These are phyloP conservation scores for Eurytoma californica DNA, from an alignment of 2,888 invertebrate genomes.

Conservation along the genomic window DNA sequence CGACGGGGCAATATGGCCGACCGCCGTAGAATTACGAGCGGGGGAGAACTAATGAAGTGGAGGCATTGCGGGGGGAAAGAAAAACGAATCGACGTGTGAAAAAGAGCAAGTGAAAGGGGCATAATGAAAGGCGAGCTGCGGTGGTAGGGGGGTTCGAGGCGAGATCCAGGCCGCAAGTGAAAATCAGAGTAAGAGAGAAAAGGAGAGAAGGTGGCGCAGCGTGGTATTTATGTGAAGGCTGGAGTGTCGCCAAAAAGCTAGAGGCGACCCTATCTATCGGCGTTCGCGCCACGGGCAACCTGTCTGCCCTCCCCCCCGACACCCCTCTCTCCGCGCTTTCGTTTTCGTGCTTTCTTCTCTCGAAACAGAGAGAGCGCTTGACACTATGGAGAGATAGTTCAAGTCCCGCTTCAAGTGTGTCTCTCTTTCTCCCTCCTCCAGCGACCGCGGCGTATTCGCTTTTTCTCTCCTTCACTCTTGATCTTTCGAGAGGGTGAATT, in stretches of 20 bases:
- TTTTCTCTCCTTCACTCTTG: constrained; percentile 52
- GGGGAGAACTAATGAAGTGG: constrained; percentile 39
- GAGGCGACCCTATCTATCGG: constrained; percentile 71
- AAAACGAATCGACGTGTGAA: constrained; percentile 52
- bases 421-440: constrained; percentile 52
- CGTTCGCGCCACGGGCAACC: constrained; percentile 53
- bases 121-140: constrained; percentile 26
- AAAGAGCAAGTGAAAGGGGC: constrained; percentile 27
- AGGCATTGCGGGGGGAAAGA: constrained; percentile 35
- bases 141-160: constrained; percentile 23
- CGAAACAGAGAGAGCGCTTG: constrained; percentile 48
- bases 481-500: constrained; percentile 51
- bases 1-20: not conserved
- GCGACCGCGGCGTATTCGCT: constrained; percentile 22
- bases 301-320: constrained; percentile 32
- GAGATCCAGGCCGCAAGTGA: constrained; percentile 34
- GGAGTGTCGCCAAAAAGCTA: constrained; percentile 73
- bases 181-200: constrained; percentile 39
- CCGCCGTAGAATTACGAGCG: not conserved
- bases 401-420: constrained; percentile 37
- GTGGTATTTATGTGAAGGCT: constrained; percentile 56
- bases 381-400: constrained; percentile 50
- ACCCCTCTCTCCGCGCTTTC: not conserved
- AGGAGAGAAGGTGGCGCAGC: constrained; percentile 49
- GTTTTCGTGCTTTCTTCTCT: constrained; percentile 28